Evolutionary conservation across 2,888 invertebrate genomes (phyloP).

Genomic region (Rapana venosa): DNA sequence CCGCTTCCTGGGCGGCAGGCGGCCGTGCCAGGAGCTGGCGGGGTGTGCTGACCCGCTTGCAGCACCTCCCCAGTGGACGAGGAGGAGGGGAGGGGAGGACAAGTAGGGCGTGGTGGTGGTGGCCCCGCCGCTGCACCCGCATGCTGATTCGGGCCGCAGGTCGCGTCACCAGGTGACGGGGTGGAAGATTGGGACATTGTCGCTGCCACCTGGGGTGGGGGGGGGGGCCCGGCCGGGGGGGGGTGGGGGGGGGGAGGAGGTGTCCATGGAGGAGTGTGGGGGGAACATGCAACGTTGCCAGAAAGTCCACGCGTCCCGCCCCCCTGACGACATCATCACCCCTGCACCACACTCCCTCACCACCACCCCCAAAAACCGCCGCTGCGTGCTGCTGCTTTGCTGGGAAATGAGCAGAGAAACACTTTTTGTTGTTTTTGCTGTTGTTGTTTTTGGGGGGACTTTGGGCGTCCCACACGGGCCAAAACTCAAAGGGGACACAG

Average conservation of each 20-base stretch:
- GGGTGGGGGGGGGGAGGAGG: neutral
- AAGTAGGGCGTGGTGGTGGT: too few species aligned
- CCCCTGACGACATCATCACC: neutral
- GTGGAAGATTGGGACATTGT: neutral
- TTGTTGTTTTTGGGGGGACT: too few species aligned
- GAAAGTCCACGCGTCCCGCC: constrained; percentile 5
- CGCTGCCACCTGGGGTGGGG: neutral
- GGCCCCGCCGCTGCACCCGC: too few species aligned
- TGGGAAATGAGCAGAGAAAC: too few species aligned
- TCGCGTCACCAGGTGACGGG: neutral
- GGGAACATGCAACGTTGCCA: neutral
- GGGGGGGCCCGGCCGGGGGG: neutral
- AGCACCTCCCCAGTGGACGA: neutral
- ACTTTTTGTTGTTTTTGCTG: too few species aligned
- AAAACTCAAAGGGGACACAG: too few species aligned
- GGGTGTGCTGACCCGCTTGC: constrained; percentile 23
- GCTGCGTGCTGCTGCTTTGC: too few species aligned
- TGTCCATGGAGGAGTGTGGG: neutral
- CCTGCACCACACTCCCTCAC: neutral
- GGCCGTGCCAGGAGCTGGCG: constrained; percentile 34
- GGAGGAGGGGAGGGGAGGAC: neutral
- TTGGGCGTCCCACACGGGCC: too few species aligned
- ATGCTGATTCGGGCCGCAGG: neutral
- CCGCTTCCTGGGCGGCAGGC: constrained; percentile 63
- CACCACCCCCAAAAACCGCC: too few species aligned